Percentiles rank a stretch among this genome's conserved stretches.
phyloP scores from a whole-genome alignment of 1,140 invertebrate species.

The Tetraneura akinire region DNA sequence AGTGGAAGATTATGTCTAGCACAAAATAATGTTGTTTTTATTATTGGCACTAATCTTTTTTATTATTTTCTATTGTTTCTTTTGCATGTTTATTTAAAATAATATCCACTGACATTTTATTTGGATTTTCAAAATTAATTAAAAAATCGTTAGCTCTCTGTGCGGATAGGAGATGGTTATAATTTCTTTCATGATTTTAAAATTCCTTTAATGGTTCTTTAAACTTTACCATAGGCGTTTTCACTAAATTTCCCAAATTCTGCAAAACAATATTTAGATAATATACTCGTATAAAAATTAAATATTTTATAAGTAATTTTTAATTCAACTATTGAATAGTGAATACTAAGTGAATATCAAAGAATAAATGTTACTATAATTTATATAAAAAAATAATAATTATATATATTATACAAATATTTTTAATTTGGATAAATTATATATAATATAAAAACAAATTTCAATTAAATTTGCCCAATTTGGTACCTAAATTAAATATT shows the following conservation, averaged over 20 bases:
- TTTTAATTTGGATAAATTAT: too few species aligned
- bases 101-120: neutral
- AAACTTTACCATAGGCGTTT: neutral
- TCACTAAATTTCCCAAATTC: neutral
- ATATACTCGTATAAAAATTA: too few species aligned
- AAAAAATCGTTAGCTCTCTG: neutral
- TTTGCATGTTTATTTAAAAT: neutral
- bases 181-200: neutral
- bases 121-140: constrained; percentile 5
- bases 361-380: too few species aligned
- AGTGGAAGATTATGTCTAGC: neutral
- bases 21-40: constrained; percentile 36
- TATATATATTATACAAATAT: neutral
- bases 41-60: neutral
- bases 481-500: neutral
- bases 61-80: constrained; percentile 9
- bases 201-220: neutral
- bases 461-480: too few species aligned
- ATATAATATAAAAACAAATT: too few species aligned
- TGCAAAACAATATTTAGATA: neutral
- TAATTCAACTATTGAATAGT: too few species aligned
- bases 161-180: neutral
- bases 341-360: too few species aligned
- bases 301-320: too few species aligned
- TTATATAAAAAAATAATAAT: neutral